Percentiles rank a stretch among this genome's conserved stretches.
These are phyloP conservation scores for Thereva nobilitata DNA, from an alignment of 2,888 invertebrate genomes.

Conservation along the genomic window DNA sequence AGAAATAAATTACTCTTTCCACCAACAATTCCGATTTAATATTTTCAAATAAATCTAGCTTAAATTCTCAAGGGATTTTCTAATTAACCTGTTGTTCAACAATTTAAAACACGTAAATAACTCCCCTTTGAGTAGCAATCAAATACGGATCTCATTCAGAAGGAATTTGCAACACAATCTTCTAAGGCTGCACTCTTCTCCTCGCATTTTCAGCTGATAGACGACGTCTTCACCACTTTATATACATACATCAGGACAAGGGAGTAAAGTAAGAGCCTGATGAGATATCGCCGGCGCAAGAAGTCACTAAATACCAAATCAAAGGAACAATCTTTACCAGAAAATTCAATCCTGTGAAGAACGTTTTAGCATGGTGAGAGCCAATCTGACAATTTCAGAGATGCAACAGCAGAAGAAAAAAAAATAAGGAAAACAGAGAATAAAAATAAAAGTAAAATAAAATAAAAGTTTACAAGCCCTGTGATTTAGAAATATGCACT, in stretches of 20 bases:
- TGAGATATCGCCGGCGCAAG: constrained; percentile 15
- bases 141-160: constrained; percentile 38
- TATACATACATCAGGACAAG: not conserved
- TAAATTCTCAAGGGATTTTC: not conserved
- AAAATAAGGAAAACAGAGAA: not conserved
- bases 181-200: constrained; percentile 3
- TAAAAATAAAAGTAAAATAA: not conserved
- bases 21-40: too few species aligned
- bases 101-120: constrained; percentile 14
- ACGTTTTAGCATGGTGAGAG: constrained; percentile 6
- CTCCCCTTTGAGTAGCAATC: constrained; percentile 30
- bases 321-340: constrained; percentile 18
- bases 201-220: not conserved
- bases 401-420: not conserved
- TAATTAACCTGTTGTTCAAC: constrained; percentile 3
- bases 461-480: constrained; percentile 8
- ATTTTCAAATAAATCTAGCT: too few species aligned
- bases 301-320: constrained; percentile 22
- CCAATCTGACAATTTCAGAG: constrained; percentile 2
- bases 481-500: constrained; percentile 31
- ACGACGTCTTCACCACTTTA: not conserved
- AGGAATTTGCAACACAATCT: constrained; percentile 35
- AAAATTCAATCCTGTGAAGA: constrained; percentile 12
- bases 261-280: constrained; percentile 10
- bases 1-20: too few species aligned